Conservation (phyloP, 1,140 invertebrate species). For the Hydropsyche tenuis region DNA sequence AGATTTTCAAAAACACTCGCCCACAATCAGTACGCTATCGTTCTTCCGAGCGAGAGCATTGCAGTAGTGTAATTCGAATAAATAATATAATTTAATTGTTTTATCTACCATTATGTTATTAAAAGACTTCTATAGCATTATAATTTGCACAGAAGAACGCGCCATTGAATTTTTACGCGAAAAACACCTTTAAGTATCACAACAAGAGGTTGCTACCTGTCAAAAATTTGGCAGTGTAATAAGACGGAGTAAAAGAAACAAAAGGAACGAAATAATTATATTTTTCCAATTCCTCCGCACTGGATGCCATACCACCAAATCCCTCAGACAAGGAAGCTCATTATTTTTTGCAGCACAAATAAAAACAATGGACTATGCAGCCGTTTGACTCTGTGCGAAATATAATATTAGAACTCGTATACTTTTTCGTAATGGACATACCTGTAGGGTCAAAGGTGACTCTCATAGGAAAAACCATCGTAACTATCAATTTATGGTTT, state of each 20-base stretch:
- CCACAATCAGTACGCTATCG: too few relatives aligned
- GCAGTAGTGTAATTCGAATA: too few relatives aligned
- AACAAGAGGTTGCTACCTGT: not conserved
- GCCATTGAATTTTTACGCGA: slow-evolving; percentile 6
- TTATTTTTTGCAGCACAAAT: slow-evolving; percentile 7
- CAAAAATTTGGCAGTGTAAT: not conserved
- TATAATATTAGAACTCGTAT: slow-evolving; percentile 13
- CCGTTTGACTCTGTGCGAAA: slow-evolving; percentile 8
- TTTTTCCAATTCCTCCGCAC: not conserved
- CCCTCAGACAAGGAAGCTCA: not conserved
- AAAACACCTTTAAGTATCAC: not conserved
- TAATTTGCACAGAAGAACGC: slow-evolving; percentile 24
- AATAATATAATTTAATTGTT: too few relatives aligned
- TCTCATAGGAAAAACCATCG: not conserved
- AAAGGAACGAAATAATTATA: not conserved
- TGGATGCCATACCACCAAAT: slow-evolving; percentile 8
- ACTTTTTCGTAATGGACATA: slow-evolving; percentile 11
- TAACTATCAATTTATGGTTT: not conserved
- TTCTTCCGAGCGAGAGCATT: too few relatives aligned
- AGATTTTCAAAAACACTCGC: too few relatives aligned
- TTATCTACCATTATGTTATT: slow-evolving; percentile 9
- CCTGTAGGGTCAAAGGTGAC: not conserved
- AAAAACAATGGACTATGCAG: not conserved
- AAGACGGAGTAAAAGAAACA: too few relatives aligned
- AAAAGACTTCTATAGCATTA: not conserved